Base-by-base conservation (phyloP, 2,888 invertebrate species). In the Troilus luridus region DNA sequence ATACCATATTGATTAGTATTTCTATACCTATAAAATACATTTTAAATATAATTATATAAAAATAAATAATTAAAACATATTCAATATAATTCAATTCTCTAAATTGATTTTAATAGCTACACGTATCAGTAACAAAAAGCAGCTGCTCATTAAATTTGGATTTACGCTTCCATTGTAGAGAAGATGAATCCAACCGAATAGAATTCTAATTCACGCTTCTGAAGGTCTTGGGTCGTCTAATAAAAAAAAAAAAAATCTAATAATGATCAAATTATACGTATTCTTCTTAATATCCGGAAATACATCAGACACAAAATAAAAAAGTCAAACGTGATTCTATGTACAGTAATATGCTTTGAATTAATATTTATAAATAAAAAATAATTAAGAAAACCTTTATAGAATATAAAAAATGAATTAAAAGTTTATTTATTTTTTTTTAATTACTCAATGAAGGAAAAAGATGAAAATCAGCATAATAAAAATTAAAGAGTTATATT, bases 221-320 rank as follows among this genome's bases (percentile, higher is more conserved):
- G 24, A 67, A 67, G 27, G 67, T 67, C 24, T 67, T 27, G 24
- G 7, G 12, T 14, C 67, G 14, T 27, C 67, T 5, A 9, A 27
- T 0, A 67, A 27, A n/a, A 64, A 64, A 64, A 64, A 62, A 62
- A 60, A 60, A 10, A 6, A 67, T 9, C 67, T 67, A 67, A 67
- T 67, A 24, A 67, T 12, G 67, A 67, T 67, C n/a, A 67, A 67
- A 67, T 67, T 67, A 67, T 24, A 67, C 24, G 24, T 67, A 24
- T 67, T 67, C 67, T 24, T 67, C 67, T 11, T 67, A 67, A 67
- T 67, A 67, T 67, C 67, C 24, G 67, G 67, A 67, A 67, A 67
- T 6, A 67, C 67, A 6, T 6, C 24, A 67, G 67, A 67, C 67
- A 14, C 12, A 67, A 67, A 67, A 64, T 41, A 64, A 12, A 64